phyloP scores from a whole-genome alignment of 2,113 vertebrate genomes.

The Siniperca knerii region DNA sequence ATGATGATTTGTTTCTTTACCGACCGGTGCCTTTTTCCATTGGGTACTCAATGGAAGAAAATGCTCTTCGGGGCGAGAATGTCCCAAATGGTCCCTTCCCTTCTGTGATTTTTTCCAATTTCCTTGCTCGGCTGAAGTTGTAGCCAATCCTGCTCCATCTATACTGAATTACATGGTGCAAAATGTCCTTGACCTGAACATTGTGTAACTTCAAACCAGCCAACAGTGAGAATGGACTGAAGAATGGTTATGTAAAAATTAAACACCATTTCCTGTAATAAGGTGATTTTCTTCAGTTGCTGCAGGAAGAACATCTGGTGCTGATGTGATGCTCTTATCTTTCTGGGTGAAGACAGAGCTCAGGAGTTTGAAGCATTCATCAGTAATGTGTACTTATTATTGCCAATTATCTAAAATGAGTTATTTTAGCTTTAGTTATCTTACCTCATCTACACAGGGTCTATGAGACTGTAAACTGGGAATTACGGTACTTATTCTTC shows the following conservation, averaged over 20 bases:
- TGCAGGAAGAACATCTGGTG: conserved; percentile 15
- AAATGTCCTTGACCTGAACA: conserved; percentile 31
- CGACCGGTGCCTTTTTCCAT: conserved; percentile 21
- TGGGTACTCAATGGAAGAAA: conserved; percentile 19
- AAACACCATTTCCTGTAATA: background rate
- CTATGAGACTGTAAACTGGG: background rate
- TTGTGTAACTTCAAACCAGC: conserved; percentile 11
- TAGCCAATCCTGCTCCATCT: background rate
- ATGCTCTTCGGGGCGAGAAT: background rate
- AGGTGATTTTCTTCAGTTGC: conserved; percentile 17
- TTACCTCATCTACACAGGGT: background rate
- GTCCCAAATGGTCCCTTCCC: background rate
- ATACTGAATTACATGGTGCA: conserved; percentile 29
- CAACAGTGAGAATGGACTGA: background rate
- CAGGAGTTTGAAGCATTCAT: conserved; percentile 4
- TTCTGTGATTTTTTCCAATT: background rate
- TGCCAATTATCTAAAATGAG: background rate
- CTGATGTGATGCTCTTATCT: conserved; percentile 23
- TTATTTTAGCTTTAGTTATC: background rate
- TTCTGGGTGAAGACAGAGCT: conserved; percentile 6
- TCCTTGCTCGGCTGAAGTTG: background rate
- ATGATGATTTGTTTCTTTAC: conserved; percentile 33
- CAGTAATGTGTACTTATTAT: background rate
- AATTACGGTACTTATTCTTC: background rate
- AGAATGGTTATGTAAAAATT: conserved; percentile 4